phyloP scores from a whole-genome alignment of 2,797 vertebrate genomes.

The Rhynchonycteris naso region DNA sequence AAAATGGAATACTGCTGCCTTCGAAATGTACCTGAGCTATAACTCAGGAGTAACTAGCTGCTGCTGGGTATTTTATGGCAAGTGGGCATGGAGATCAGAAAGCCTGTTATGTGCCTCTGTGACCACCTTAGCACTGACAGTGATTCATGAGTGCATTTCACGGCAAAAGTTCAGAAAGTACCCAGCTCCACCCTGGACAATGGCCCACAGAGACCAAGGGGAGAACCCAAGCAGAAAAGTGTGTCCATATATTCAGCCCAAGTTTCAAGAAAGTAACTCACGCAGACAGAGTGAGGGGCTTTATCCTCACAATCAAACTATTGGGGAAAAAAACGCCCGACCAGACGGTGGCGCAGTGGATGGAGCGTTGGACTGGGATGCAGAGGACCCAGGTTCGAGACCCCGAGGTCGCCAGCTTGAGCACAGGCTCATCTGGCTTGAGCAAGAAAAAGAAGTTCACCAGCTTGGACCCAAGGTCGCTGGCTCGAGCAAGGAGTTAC shows the following conservation, averaged over 20 bases:
- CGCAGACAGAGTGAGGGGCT: neutral
- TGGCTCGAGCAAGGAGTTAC: no score
- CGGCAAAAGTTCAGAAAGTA: neutral
- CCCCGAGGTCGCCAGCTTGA: no score
- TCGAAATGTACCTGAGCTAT: neutral
- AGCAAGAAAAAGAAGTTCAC: no score
- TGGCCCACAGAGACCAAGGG: neutral
- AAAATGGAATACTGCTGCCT: neutral
- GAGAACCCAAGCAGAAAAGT: neutral
- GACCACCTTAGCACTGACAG: neutral
- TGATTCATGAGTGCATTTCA: slow-evolving; percentile 28
- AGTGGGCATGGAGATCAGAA: neutral
- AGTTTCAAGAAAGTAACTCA: neutral
- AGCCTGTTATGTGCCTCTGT: neutral
- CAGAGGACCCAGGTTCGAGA: no score
- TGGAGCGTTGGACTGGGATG: no score
- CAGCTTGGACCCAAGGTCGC: no score
- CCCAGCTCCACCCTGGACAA: slow-evolving; percentile 19
- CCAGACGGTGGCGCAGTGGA: no score
- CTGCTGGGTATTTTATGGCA: neutral
- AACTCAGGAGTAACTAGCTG: slow-evolving; percentile 2
- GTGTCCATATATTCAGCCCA: neutral
- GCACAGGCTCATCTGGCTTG: no score
- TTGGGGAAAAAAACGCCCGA: neutral
- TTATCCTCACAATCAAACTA: neutral